Conservation (phyloP, 2,888 invertebrate genomes). For the Melanchra persicariae region DNA sequence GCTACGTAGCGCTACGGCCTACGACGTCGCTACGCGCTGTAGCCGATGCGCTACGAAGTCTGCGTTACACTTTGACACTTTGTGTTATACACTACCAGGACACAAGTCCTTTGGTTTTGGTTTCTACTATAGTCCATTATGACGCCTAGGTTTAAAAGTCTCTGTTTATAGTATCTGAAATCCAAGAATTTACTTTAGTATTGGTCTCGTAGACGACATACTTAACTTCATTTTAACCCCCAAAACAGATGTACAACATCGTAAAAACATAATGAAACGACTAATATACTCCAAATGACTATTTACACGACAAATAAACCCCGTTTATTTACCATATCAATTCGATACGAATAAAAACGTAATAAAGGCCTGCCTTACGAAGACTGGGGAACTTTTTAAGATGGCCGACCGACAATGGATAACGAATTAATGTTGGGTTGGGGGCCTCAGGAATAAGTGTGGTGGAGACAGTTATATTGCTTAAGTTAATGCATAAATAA, state of each 20-base stretch:
- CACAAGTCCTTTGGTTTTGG: neutral
- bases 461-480: constrained; percentile 85
- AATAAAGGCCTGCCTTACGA: constrained; percentile 69
- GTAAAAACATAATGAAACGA: constrained; percentile 74
- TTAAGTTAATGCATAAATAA: constrained; percentile 89
- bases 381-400: constrained; percentile 66
- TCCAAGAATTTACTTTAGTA: too few relatives aligned
- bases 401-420: constrained; percentile 73
- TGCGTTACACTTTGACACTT: neutral
- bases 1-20: constrained; percentile 32
- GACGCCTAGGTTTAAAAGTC: neutral
- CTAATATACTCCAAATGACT: constrained; percentile 74
- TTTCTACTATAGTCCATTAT: neutral
- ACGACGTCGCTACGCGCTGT: constrained; percentile 30
- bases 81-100: neutral
- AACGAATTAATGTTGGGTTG: constrained; percentile 74
- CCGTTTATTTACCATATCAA: constrained; percentile 80
- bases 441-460: constrained; percentile 68
- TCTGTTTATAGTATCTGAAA: too few relatives aligned
- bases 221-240: neutral
- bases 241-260: constrained; percentile 31
- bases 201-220: neutral
- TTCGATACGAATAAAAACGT: constrained; percentile 74
- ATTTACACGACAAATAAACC: constrained; percentile 67
- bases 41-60: constrained; percentile 31